Evolutionary conservation across 1,140 invertebrate species (phyloP), one percentile per base, ranked within the genome.

Genomic region (Propsilocerus akamusi): DNA sequence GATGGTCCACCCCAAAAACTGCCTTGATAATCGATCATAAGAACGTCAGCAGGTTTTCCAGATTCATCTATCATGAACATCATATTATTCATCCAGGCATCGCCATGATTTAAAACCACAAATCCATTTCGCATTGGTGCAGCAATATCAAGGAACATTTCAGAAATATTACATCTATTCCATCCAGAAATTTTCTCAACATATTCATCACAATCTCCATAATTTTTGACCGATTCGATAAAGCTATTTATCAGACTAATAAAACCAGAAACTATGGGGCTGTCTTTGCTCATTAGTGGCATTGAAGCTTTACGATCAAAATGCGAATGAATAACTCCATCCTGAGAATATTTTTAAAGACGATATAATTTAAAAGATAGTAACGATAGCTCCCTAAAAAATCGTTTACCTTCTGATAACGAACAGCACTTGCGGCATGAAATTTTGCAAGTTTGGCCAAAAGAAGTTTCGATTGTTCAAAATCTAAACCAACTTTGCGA

Each of bases 51-150:
- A 0, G 72, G 66, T 48, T 69, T 63, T 1, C 61, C 61, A 0
- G 62, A 47, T 0, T 65, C 51, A 47, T 73, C 58, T 49, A 79
- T 78, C 30, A 67, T 67, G 56, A 78, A 80, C 54, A 81, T 60
- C 60, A 80, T 75, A 53, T 81, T 81, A 53, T 78, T 79, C 2
- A 72, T 64, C 72, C 73, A 76, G 12, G 60, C 62, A 53, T 76
- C 75, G n/a, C 74, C 75, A 32, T 76, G 75, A 55, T 68, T 71
- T 23, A 76, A 58, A 5, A 74, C 71, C 30, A 64, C 62, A 48
- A 75, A 71, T 28, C 69, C 65, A 10, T 69, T 49, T 11, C 66
- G 54, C 1, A 55, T 50, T 3, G 46, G 28, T 0, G 47, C 46
- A 7, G 50, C 11, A 4, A 8, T 14, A 10, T 59, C 20, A 5